These are phyloP conservation scores for Stenotaenia linearis DNA, from an alignment of 2,888 invertebrate genomes.

Conservation along the genomic window DNA sequence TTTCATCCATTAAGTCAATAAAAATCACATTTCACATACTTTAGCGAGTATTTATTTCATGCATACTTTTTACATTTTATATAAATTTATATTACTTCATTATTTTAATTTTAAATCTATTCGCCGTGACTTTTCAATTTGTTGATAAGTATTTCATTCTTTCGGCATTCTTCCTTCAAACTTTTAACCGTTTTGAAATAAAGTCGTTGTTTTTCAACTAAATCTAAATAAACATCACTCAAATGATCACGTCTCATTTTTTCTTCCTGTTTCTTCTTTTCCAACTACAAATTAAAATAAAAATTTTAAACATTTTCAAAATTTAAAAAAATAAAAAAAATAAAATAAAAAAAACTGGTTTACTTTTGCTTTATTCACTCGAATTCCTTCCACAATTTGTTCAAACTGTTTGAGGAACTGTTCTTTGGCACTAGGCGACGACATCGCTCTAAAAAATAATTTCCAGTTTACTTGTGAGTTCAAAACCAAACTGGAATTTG, in stretches of 20 bases:
- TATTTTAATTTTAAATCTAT: background rate
- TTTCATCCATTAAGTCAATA: too few species aligned
- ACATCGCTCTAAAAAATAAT: slow-evolving; percentile 64
- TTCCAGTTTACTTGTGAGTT: too few species aligned
- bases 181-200: slow-evolving; percentile 72
- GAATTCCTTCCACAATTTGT: slow-evolving; percentile 81
- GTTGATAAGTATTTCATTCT: slow-evolving; percentile 58
- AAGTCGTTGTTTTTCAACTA: slow-evolving; percentile 63
- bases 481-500: slow-evolving; percentile 45
- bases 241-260: slow-evolving; percentile 62
- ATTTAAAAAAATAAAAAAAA: too few species aligned
- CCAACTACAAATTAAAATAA: too few species aligned
- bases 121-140: slow-evolving; percentile 34
- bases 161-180: slow-evolving; percentile 66
- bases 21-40: too few species aligned
- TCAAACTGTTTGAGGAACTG: slow-evolving; percentile 88
- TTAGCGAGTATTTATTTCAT: too few species aligned
- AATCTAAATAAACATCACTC: slow-evolving; percentile 52
- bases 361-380: slow-evolving; percentile 75
- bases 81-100: too few species aligned
- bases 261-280: slow-evolving; percentile 59
- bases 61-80: too few species aligned
- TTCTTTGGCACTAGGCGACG: slow-evolving; percentile 68
- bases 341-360: too few species aligned
- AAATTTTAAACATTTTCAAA: too few species aligned